Evolutionary conservation across 23 tunicate species (phyloP).

Genomic region (Diplosoma virens): DNA sequence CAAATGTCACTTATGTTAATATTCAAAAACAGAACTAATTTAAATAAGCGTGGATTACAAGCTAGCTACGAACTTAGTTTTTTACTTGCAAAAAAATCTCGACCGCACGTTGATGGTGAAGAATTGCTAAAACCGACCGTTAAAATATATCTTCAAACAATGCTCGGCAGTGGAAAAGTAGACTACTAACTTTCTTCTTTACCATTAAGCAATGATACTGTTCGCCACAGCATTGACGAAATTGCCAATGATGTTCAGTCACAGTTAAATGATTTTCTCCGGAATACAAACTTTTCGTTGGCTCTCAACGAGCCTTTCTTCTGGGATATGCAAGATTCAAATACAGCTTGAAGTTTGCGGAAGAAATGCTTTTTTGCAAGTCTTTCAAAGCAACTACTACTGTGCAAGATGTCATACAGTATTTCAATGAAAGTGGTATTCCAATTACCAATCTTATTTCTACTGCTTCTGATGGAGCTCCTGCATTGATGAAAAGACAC

Average conservation of each 20-base stretch:
- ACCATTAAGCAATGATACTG: constrained; percentile 9
- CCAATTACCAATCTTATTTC: constrained; percentile 10
- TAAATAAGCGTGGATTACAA: constrained; percentile 7
- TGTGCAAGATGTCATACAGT: neutral
- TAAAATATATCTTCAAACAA: too few relatives aligned
- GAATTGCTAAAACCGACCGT: too few relatives aligned
- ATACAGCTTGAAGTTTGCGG: neutral
- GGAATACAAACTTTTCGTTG: constrained; percentile 12
- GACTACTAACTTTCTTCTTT: neutral
- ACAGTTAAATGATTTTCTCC: constrained; percentile 9
- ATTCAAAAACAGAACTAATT: neutral
- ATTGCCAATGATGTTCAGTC: constrained; percentile 15
- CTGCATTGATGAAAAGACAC: constrained; percentile 17
- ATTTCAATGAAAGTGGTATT: constrained; percentile 1
- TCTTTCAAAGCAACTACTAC: constrained; percentile 5
- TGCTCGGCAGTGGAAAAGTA: neutral
- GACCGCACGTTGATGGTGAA: too few relatives aligned
- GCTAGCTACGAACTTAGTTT: constrained; percentile 32
- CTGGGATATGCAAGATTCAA: constrained; percentile 11
- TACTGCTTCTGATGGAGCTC: constrained; percentile 18
- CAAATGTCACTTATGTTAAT: neutral
- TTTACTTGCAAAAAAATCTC: too few relatives aligned
- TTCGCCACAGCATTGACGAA: too few relatives aligned
- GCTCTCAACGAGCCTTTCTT: neutral
- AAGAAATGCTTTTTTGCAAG: too few relatives aligned